Evolutionary conservation across 64 coral and sea anemone species (phyloP).

Genomic region (Pocillopora verrucosa): DNA sequence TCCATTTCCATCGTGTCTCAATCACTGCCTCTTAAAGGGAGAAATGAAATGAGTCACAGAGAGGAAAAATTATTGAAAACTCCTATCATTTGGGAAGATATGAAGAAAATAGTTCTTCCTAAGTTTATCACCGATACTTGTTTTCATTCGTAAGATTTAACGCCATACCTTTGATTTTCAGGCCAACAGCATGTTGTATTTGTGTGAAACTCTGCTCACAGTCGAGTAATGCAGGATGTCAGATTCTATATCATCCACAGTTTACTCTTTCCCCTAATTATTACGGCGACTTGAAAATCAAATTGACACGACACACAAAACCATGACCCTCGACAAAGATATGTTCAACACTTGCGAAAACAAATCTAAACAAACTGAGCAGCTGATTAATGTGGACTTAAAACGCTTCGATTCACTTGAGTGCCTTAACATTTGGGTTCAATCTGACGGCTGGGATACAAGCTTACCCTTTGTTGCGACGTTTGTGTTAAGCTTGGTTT

Average conservation of each 20-base stretch:
- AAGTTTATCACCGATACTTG: neutral
- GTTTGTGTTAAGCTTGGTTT: neutral
- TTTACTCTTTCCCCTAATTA: neutral
- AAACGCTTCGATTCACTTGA: slow-evolving; percentile 11
- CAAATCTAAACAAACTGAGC: slow-evolving; percentile 6
- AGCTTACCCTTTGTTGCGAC: neutral
- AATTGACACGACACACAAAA: neutral
- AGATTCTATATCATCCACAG: neutral
- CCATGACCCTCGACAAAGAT: neutral
- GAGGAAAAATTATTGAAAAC: neutral
- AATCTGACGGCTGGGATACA: neutral
- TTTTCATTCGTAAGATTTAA: neutral
- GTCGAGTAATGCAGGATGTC: neutral
- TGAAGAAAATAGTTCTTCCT: neutral
- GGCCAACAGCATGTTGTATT: neutral
- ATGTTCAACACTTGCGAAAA: slow-evolving; percentile 27
- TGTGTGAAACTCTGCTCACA: neutral
- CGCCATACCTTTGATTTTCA: neutral
- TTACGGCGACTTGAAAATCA: neutral
- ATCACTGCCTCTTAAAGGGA: neutral
- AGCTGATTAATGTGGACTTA: neutral
- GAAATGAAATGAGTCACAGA: neutral
- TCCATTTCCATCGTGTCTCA: neutral
- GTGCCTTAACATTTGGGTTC: neutral
- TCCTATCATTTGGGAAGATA: neutral